These are phyloP conservation scores for Carlito syrichta DNA, from an alignment of 2,113 vertebrate genomes.

Conservation along the genomic window DNA sequence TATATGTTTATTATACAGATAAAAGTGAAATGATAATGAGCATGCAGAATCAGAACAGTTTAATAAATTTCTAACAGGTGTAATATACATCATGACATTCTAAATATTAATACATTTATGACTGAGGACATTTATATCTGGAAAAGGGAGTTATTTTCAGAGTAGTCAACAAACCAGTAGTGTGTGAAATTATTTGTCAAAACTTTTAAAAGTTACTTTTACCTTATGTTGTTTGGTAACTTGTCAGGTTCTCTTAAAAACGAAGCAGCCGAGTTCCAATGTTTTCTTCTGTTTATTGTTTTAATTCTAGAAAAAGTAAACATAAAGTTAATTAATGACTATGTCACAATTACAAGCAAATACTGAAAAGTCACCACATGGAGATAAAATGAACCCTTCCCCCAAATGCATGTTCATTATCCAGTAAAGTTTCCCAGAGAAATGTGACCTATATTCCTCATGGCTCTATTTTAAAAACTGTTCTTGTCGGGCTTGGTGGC, in stretches of 20 bases:
- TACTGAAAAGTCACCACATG: neutral
- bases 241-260: neutral
- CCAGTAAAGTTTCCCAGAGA: neutral
- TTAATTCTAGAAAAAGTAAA: slow-evolving; percentile 14
- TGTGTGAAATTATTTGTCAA: neutral
- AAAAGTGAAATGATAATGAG: neutral
- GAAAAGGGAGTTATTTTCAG: neutral
- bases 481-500: too few relatives aligned
- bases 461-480: neutral
- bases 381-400: neutral
- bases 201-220: slow-evolving; percentile 33
- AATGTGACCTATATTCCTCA: neutral
- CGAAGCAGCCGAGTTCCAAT: neutral
- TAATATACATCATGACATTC: neutral
- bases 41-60: neutral
- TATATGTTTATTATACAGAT: neutral
- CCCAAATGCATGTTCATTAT: neutral
- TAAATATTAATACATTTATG: neutral
- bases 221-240: neutral
- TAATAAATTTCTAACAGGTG: neutral
- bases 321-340: neutral
- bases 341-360: neutral
- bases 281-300: neutral
- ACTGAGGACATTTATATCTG: neutral
- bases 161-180: neutral